Evolutionary conservation across 2,888 invertebrate species (phyloP).

Genomic region (Andricus quercusramuli): DNA sequence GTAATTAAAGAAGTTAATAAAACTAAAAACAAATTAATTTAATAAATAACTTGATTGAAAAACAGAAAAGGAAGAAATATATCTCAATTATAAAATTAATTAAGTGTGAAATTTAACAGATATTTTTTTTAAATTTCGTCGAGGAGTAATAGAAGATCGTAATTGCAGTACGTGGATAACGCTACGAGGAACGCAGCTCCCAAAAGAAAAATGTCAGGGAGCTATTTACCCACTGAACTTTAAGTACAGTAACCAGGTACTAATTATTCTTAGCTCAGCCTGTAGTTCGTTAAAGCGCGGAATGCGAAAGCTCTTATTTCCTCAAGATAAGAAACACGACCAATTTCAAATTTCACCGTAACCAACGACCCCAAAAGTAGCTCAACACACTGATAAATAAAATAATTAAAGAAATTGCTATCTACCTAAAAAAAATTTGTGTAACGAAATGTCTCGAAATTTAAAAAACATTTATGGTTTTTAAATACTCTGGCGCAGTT

Average conservation of each 20-base stretch:
- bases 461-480: no score
- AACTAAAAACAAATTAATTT: no score
- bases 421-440: no score
- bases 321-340: not conserved
- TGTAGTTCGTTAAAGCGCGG: not conserved
- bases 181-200: not conserved
- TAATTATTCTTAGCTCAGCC: conserved; percentile 12
- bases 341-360: not conserved
- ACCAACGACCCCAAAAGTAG: not conserved
- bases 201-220: not conserved
- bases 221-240: conserved; percentile 13
- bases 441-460: no score
- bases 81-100: no score
- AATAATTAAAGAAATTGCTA: not conserved
- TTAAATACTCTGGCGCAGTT: no score
- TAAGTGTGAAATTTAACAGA: not conserved
- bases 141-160: not conserved
- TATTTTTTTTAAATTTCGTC: not conserved
- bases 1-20: no score
- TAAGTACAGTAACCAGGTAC: conserved; percentile 28
- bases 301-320: conserved; percentile 23
- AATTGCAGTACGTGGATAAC: conserved; percentile 25
- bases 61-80: no score
- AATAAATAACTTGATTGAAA: no score
- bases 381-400: conserved; percentile 2